phyloP scores from a whole-genome alignment of 2,797 vertebrate species.

The Pteronotus mesoamericanus region DNA sequence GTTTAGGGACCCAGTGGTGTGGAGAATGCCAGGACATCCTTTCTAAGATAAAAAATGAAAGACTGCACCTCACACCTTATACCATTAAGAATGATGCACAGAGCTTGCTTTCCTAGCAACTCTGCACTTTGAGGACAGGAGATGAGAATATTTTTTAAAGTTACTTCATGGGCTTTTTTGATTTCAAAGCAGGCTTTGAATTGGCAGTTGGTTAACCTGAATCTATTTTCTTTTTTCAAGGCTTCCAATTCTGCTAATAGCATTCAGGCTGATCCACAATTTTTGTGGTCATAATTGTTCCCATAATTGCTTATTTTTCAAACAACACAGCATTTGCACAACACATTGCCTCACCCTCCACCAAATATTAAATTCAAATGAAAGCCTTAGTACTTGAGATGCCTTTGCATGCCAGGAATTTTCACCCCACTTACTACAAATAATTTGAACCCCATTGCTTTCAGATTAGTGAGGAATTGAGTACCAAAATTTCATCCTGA shows the following conservation, averaged over 20 bases:
- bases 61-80: not conserved
- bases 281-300: not conserved
- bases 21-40: not conserved
- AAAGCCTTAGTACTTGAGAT: not conserved
- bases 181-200: conserved; percentile 22
- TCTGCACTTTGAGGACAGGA: not conserved
- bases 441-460: not conserved
- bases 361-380: not conserved
- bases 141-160: not conserved
- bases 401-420: not conserved
- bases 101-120: not conserved
- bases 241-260: not conserved
- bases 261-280: not conserved
- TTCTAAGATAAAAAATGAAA: not conserved
- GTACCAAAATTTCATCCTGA: not conserved
- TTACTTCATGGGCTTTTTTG: not conserved
- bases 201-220: not conserved
- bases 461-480: not conserved
- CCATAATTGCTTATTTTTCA: not conserved
- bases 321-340: not conserved
- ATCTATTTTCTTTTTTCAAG: not conserved
- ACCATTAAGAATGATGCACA: not conserved
- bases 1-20: not conserved
- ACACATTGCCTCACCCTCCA: not conserved
- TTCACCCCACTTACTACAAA: not conserved